Evolutionary conservation across 2,888 invertebrate genomes (phyloP).

Genomic region (Cheilosia impressa): DNA sequence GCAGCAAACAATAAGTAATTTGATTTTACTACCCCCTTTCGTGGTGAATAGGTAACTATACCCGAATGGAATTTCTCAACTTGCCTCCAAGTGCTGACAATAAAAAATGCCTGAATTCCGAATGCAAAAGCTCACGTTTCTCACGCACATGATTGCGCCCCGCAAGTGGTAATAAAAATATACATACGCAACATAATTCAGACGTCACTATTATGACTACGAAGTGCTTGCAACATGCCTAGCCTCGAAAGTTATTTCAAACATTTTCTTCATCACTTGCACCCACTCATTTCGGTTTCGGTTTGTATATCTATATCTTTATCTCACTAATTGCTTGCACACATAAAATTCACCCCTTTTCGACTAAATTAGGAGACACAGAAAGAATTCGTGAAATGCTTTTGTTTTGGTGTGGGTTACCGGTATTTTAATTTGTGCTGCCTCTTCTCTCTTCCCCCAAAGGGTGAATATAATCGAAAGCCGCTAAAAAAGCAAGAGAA

Average conservation of each 20-base stretch:
- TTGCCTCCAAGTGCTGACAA: background rate
- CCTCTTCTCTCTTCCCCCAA: background rate
- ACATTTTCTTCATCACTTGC: conserved; percentile 8
- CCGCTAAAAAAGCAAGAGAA: background rate
- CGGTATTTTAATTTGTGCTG: conserved; percentile 43
- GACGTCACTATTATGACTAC: background rate
- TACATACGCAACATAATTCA: background rate
- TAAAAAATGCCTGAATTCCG: background rate
- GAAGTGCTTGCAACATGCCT: conserved; percentile 17
- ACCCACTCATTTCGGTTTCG: background rate
- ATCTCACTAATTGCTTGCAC: conserved; percentile 52
- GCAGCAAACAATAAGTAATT: background rate
- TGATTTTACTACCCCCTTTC: background rate
- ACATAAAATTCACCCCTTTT: background rate
- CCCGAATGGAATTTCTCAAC: too few species aligned
- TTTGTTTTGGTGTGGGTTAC: conserved; percentile 54
- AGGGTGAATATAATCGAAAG: background rate
- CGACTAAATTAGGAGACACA: conserved; percentile 7
- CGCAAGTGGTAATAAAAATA: background rate
- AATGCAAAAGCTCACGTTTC: conserved; percentile 17
- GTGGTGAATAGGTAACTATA: background rate
- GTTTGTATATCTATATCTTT: conserved; percentile 25
- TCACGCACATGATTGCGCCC: conserved; percentile 23
- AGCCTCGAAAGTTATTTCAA: conserved; percentile 24
- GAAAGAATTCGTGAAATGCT: conserved; percentile 51